Base-by-base conservation (phyloP, 2,113 vertebrate species). In the Psittacula cyanocephala region DNA sequence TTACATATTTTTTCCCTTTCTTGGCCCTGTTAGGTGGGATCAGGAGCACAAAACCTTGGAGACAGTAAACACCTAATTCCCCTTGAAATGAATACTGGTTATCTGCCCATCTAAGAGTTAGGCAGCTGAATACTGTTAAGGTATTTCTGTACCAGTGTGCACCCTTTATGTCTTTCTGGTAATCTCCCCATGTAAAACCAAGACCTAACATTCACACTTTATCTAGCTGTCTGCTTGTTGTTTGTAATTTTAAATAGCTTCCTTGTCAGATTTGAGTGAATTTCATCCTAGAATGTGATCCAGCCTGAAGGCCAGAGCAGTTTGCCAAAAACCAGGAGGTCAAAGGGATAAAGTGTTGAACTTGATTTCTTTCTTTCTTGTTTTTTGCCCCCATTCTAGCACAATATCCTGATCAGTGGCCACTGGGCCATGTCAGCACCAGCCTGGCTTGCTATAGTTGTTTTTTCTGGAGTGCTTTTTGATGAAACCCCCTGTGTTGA, bases 401-500 rank as follows among this genome's bases (percentile, higher is more conserved):
- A 68, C 67, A 85, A 33, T 10, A 1, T 63, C 25, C 18, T 59
- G 25, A 79, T 49, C 59, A 60, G 4, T 47, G 17, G 59, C 29
- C 16, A 15, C 3, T 65, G 59, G 33, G 33, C 16, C 17, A 37
- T 3, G 10, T 62, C 11, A 62, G 12, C 27, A 69, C 18, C 24
- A 37, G 14, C 16, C n/a, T 60, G 13, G 39, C 15, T 60, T 68
- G 18, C 2, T 68, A 3, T 22, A 24, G 65, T 55, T 41, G 47
- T 46, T 27, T 47, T 23, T 29, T 6, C 16, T 69, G 7, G 22
- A 74, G 24, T 60, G 22, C 17, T 88, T 80, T 82, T 24, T 57
- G 23, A 28, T 13, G 31, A n/a, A 2, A 1, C 1, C 0, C 19
- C 6, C 11, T 22, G 5, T 3, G 11, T 68, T 64, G 15, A 44